Conservation (phyloP, 1,140 invertebrate genomes). For the Drosophila ambigua region DNA sequence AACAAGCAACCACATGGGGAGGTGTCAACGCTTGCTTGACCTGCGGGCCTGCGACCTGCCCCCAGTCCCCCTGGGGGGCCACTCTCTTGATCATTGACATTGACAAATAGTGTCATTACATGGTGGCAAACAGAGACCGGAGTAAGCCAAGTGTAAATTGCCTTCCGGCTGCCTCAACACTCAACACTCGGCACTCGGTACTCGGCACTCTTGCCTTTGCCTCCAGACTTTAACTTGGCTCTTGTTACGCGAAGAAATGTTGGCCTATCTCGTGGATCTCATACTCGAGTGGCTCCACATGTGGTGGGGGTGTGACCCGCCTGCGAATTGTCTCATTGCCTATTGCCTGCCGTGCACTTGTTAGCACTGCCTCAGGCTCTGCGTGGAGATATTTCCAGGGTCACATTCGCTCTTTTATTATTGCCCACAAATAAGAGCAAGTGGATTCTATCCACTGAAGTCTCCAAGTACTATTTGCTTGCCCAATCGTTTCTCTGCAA, state of each 20-base stretch:
- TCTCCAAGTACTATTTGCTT: conserved; percentile 2
- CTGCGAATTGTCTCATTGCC: conserved; percentile 54
- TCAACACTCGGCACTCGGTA: no score
- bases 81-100: conserved; percentile 48
- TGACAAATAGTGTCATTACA: conserved; percentile 75
- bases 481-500: conserved; percentile 47
- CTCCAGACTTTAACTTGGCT: conserved; percentile 60
- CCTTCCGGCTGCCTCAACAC: conserved; percentile 62
- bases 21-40: conserved; percentile 61
- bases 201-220: not conserved
- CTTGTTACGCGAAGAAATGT: conserved; percentile 69
- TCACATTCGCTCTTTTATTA: not conserved
- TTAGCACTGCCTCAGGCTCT: conserved; percentile 34
- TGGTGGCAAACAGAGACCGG: conserved; percentile 19
- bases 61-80: conserved; percentile 7
- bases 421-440: conserved; percentile 2
- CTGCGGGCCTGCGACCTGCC: conserved; percentile 44
- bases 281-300: conserved; percentile 2
- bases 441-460: not conserved
- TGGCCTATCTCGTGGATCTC: conserved; percentile 34
- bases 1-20: conserved; percentile 1
- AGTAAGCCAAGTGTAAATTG: conserved; percentile 64
- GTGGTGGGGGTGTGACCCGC: conserved; percentile 34
- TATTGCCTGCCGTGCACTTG: conserved; percentile 19
- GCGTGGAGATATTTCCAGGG: conserved; percentile 20